phyloP scores from a whole-genome alignment of 2,888 invertebrate species.

The Pseudococcus jackbeardsleyi region DNA sequence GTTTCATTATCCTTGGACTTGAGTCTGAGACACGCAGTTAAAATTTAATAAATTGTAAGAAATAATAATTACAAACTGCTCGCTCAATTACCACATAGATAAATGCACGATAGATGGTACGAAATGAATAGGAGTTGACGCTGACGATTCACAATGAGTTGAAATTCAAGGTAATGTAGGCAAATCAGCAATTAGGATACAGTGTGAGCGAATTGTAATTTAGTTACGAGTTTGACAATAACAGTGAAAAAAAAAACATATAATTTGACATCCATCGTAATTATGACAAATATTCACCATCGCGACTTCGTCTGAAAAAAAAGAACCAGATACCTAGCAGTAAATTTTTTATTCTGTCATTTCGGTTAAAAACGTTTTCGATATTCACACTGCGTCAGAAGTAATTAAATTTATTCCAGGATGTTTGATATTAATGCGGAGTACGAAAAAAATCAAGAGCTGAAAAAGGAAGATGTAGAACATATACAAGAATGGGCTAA shows the following conservation, averaged over 20 bases:
- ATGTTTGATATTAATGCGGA: constrained; percentile 65
- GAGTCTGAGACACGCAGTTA: too few relatives aligned
- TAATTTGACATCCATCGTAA: constrained; percentile 30
- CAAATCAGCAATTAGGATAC: background rate
- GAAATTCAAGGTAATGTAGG: constrained; percentile 19
- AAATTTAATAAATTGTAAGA: too few relatives aligned
- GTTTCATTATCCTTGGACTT: too few relatives aligned
- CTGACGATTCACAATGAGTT: background rate
- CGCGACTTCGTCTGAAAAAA: background rate
- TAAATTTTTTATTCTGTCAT: background rate
- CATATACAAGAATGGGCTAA: constrained; percentile 67
- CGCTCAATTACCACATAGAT: too few relatives aligned
- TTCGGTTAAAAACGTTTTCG: background rate
- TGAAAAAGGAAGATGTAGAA: constrained; percentile 67
- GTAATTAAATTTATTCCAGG: constrained; percentile 4
- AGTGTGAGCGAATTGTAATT: background rate
- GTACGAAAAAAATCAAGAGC: constrained; percentile 67
- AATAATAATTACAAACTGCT: too few relatives aligned
- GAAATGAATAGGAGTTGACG: background rate
- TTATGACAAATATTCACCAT: background rate
- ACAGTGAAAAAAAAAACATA: background rate
- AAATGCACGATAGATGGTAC: too few relatives aligned
- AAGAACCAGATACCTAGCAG: background rate
- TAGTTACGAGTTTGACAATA: constrained; percentile 5
- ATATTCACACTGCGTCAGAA: background rate